Evolutionary conservation across 2,113 vertebrate genomes (phyloP).

Genomic region (Eurypyga helias): DNA sequence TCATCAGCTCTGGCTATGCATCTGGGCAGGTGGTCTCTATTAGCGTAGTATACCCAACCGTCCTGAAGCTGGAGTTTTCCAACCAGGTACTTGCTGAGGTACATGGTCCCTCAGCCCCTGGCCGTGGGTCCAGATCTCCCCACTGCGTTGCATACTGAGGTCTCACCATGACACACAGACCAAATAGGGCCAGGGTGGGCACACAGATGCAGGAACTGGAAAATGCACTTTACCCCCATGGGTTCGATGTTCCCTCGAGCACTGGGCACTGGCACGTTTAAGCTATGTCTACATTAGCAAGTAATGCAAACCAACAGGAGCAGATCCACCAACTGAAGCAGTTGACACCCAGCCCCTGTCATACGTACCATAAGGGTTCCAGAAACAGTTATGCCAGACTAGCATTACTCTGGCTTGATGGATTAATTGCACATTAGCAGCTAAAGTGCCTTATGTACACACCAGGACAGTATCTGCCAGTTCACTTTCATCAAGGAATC

Average conservation of each 20-base stretch:
- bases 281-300: neutral
- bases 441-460: neutral
- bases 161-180: neutral
- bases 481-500: neutral
- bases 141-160: accelerated
- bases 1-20: neutral
- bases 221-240: accelerated
- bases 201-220: neutral
- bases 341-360: accelerated
- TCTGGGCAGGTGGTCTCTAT: neutral
- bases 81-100: no score
- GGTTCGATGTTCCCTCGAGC: accelerated
- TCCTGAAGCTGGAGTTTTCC: neutral
- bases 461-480: neutral
- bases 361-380: accelerated
- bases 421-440: neutral
- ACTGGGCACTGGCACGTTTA: neutral
- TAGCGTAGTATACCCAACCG: accelerated
- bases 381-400: neutral
- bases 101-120: neutral
- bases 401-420: neutral
- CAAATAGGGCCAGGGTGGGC: neutral
- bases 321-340: neutral
- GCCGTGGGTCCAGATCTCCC: neutral
- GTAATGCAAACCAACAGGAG: neutral